These are phyloP conservation scores for Nannobrachium achirus DNA, from an alignment of 2,113 vertebrate species.

Conservation along the genomic window DNA sequence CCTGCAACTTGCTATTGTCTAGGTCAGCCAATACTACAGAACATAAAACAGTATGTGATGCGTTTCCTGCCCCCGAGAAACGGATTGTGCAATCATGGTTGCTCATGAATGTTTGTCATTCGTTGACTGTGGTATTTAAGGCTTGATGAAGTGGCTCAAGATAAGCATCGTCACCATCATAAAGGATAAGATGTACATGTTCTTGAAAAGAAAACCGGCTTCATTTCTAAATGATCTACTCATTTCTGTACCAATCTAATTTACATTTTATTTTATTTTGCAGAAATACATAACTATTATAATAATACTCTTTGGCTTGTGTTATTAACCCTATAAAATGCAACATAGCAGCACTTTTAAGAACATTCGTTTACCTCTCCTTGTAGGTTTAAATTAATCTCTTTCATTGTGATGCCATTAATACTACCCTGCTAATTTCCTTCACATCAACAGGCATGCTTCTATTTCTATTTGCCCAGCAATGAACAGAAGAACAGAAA, in stretches of 20 bases:
- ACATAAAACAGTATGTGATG: not conserved
- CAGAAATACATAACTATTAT: constrained; percentile 62
- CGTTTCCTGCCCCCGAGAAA: not conserved
- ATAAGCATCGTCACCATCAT: constrained; percentile 16
- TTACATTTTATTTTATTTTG: constrained; percentile 41
- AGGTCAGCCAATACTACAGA: not conserved
- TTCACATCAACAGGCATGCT: constrained; percentile 61
- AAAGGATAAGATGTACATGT: constrained; percentile 48
- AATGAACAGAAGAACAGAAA: constrained; percentile 32
- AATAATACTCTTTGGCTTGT: constrained; percentile 79
- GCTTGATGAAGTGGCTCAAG: constrained; percentile 61
- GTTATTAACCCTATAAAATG: constrained; percentile 62
- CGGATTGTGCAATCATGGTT: not conserved
- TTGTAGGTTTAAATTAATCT: constrained; percentile 53
- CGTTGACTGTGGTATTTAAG: constrained; percentile 11
- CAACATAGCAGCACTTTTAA: constrained; percentile 82
- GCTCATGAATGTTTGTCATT: not conserved
- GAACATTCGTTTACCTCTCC: constrained; percentile 73
- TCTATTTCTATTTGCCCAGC: constrained; percentile 59
- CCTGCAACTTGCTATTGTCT: not conserved
- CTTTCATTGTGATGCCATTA: constrained; percentile 52
- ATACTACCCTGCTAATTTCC: constrained; percentile 55
- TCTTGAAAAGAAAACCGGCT: constrained; percentile 59
- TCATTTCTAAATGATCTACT: constrained; percentile 40
- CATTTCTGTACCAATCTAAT: constrained; percentile 63